A percentile compares a stretch with the other conserved stretches of the same genome.
These are phyloP conservation scores for Diaperis boleti DNA, from an alignment of 2,888 invertebrate species.

Conservation along the genomic window DNA sequence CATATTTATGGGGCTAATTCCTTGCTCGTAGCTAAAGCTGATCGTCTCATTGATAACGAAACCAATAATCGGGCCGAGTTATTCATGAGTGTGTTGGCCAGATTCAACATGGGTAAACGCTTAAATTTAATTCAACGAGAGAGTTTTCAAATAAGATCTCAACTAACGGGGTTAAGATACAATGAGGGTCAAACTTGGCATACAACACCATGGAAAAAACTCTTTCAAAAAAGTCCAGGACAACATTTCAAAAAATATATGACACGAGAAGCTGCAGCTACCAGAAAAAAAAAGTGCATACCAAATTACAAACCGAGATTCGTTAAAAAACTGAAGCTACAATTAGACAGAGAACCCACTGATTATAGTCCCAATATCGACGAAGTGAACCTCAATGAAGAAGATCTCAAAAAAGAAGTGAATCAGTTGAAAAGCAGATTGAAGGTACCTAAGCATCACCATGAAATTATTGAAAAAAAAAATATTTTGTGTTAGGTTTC, in stretches of 20 bases:
- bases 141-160: not conserved
- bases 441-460: not conserved
- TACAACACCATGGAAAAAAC: not conserved
- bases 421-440: not conserved
- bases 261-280: not conserved
- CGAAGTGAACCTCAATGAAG: not conserved
- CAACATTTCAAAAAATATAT: not conserved
- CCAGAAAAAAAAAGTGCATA: constrained; percentile 3
- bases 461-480: not conserved
- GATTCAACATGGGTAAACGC: constrained; percentile 26
- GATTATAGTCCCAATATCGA: not conserved
- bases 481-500: not conserved
- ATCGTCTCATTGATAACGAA: no score
- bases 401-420: not conserved
- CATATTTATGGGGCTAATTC: constrained; percentile 10
- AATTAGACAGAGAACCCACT: no score
- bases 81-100: constrained; percentile 10
- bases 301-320: no score
- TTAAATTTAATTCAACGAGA: constrained; percentile 14
- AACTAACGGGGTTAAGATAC: no score
- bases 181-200: not conserved
- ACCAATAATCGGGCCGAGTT: constrained; percentile 13
- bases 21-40: no score
- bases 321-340: no score
- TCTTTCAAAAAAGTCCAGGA: not conserved